Evolutionary conservation across 64 coral and sea anemone species (phyloP).

Genomic region (Anthopleura sola): DNA sequence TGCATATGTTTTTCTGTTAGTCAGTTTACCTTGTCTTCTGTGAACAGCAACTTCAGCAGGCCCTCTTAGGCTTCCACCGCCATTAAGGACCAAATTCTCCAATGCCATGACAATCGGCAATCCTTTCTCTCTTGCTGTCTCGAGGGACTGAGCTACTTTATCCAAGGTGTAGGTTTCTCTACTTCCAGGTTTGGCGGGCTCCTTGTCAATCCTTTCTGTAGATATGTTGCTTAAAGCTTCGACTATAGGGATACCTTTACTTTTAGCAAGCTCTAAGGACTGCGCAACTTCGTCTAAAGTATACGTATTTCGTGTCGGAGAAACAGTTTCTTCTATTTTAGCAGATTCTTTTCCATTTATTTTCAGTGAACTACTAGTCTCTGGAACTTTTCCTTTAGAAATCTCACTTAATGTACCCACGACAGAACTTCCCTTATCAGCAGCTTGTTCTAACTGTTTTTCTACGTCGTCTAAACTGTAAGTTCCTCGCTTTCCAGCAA

Average conservation of each 20-base stretch:
- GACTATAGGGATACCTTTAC: constrained; percentile 70
- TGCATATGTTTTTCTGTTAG: constrained; percentile 89
- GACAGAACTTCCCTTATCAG: constrained; percentile 33
- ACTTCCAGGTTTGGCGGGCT: constrained; percentile 31
- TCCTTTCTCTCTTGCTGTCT: constrained; percentile 69
- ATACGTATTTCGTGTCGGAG: constrained; percentile 36
- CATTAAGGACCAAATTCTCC: constrained; percentile 34
- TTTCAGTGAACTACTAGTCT: background rate
- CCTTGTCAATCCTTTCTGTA: constrained; percentile 5
- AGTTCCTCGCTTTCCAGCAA: constrained; percentile 23
- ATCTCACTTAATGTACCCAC: constrained; percentile 36
- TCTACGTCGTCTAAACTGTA: constrained; percentile 54
- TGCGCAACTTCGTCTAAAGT: constrained; percentile 76
- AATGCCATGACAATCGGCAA: constrained; percentile 73
- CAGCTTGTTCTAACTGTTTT: constrained; percentile 36
- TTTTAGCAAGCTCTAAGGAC: constrained; percentile 68
- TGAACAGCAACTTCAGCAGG: constrained; percentile 51
- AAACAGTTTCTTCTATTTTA: background rate
- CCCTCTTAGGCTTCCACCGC: constrained; percentile 10
- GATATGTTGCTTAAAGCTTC: constrained; percentile 52
- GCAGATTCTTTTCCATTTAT: background rate
- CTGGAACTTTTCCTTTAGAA: constrained; percentile 8
- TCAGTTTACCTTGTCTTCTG: constrained; percentile 70
- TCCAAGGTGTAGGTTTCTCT: constrained; percentile 72
- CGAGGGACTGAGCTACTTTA: constrained; percentile 65